Evolutionary conservation across 2,113 vertebrate species (phyloP).

Genomic region (Eulemur macaco): DNA sequence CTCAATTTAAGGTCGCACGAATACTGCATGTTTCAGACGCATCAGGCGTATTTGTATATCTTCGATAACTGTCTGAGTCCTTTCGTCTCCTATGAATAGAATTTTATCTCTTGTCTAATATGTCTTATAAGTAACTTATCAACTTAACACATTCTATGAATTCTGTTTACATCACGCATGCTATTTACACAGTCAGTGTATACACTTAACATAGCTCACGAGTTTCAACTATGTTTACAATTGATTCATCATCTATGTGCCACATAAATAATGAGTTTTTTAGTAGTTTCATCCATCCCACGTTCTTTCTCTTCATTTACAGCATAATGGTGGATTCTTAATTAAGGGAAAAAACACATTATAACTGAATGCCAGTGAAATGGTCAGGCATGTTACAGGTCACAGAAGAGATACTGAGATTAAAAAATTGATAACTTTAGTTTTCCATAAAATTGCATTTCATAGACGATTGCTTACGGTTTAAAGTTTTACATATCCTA

Average conservation of each 20-base stretch:
- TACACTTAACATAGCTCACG: neutral
- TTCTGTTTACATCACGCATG: neutral
- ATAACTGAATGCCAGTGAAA: neutral
- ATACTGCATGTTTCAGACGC: fast-evolving
- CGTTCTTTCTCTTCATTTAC: neutral
- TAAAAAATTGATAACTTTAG: neutral
- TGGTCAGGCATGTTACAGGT: neutral
- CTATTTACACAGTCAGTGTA: neutral
- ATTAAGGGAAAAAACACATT: neutral
- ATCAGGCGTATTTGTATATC: neutral
- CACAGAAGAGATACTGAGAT: neutral
- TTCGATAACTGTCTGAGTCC: neutral
- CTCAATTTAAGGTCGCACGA: neutral
- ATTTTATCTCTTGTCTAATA: neutral
- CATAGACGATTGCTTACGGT: neutral
- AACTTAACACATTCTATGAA: neutral
- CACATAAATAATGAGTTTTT: neutral
- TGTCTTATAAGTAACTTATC: neutral
- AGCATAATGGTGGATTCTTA: neutral
- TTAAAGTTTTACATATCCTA: neutral
- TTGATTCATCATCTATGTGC: neutral
- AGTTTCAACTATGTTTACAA: neutral
- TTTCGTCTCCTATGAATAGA: neutral
- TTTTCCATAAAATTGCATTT: neutral
- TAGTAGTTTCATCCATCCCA: neutral